Evolutionary conservation across 2,888 invertebrate species (phyloP), one percentile per base, ranked within the genome.

Genomic region (Microctonus hyperodae): DNA sequence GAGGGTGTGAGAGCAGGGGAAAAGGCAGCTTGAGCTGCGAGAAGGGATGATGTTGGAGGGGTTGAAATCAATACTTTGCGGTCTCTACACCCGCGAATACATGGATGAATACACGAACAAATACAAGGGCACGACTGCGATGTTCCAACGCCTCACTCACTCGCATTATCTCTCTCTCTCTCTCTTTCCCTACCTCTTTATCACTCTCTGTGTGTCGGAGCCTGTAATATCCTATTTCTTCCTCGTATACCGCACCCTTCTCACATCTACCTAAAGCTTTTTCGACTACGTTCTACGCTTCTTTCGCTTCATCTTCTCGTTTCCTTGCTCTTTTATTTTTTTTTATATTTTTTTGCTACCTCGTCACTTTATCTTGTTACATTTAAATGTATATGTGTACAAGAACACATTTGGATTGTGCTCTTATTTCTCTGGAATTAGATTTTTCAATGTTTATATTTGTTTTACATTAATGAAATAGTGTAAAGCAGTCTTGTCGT

Each of bases 11-110:
- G n/a, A n/a, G n/a, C n/a, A 63, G 58, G 67, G 68, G 69, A 65
- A 65, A 69, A 70, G 70, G 69, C 65, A 67, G 70, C 64, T 69
- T 70, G 71, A 67, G 68, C 67, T 72, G 72, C 63, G 67, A 64
- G 69, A 70, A 74, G 72, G 75, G 75, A 71, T 74, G 73, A 44
- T 65, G 70, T 70, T 72, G 73, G 71, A 74, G 78, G 73, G 76
- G 78, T 75, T 81, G 80, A 82, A 82, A 82, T 82, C 82, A 82
- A 81, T 81, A 82, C 81, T 82, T 78, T 79, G 81, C 78, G 81
- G 82, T 82, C 81, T 81, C 81, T 81, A 79, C 81, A 79, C 79
- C 77, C 80, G 78, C 75, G 75, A 78, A 75, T 79, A 79, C 76
- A 76, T 74, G 76, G 75, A 77, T 74, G 76, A 76, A 74, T 76